Conservation (phyloP, 2,113 vertebrate genomes). For the Synchiropus splendidus region DNA sequence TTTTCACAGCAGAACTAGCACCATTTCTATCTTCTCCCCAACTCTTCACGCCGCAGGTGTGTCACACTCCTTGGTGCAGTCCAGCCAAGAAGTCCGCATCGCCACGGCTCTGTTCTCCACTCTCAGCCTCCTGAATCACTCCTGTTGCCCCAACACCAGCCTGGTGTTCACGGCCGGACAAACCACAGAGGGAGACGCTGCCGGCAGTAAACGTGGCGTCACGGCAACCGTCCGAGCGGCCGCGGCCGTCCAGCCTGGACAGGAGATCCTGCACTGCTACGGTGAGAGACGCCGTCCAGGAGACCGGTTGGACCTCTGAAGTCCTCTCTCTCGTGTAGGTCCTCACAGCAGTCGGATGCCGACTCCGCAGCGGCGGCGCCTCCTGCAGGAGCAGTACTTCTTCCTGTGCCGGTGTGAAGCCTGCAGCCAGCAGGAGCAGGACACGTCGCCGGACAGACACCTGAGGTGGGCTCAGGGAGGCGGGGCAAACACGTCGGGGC, state of each 20-base stretch:
- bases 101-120: constrained; percentile 85
- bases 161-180: constrained; percentile 67
- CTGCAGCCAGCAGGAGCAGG: constrained; percentile 44
- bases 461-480: no score
- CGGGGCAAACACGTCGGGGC: no score
- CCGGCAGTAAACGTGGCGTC: constrained; percentile 14
- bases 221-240: constrained; percentile 69
- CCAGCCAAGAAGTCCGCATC: constrained; percentile 70
- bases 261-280: constrained; percentile 91
- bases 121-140: constrained; percentile 89
- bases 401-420: constrained; percentile 78
- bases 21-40: no score
- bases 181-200: not conserved
- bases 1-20: no score
- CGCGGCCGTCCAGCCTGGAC: constrained; percentile 62
- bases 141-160: constrained; percentile 84
- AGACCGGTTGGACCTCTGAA: no score
- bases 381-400: constrained; percentile 82
- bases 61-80: constrained; percentile 61
- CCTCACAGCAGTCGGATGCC: constrained; percentile 76
- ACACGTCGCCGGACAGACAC: not conserved
- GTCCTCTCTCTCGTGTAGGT: no score
- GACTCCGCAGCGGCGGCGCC: constrained; percentile 64
- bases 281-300: constrained; percentile 70
- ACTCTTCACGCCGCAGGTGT: constrained; percentile 29